A percentile compares a stretch with the other conserved stretches of the same genome.
Evolutionary conservation across 2,113 vertebrate genomes (phyloP).

Genomic region (Seriola quinqueradiata): DNA sequence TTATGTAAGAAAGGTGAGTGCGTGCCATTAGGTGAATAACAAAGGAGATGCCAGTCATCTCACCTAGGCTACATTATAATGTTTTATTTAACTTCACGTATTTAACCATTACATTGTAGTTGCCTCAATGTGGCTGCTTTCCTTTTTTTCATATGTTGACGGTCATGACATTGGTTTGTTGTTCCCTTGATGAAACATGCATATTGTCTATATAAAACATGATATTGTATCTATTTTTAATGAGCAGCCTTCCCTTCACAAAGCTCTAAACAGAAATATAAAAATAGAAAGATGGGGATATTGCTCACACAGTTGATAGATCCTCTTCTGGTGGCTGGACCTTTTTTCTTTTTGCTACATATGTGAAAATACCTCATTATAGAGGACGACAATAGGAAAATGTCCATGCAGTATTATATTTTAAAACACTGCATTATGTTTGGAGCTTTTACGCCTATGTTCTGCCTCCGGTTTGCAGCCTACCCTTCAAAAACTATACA

Average conservation of each 20-base stretch:
- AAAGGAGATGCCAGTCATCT: slow-evolving; percentile 5
- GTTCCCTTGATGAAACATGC: not conserved
- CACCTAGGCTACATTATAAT: not conserved
- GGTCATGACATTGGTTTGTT: slow-evolving; percentile 48
- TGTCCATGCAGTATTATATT: not conserved
- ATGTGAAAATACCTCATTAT: not conserved
- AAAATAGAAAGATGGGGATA: slow-evolving; percentile 5
- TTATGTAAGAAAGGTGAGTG: slow-evolving; percentile 70
- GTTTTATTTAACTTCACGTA: not conserved
- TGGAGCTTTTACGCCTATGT: not conserved
- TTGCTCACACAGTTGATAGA: slow-evolving; percentile 5
- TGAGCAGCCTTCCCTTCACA: not conserved
- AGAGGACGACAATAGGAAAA: not conserved
- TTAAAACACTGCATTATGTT: not conserved
- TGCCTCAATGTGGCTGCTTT: not conserved
- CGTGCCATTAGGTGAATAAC: slow-evolving; percentile 49
- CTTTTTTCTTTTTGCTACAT: not conserved
- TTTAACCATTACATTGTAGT: not conserved
- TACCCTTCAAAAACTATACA: not conserved
- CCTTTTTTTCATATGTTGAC: not conserved
- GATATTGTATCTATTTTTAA: not conserved
- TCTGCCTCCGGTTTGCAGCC: slow-evolving; percentile 6
- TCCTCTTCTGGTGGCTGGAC: not conserved
- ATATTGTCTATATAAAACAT: not conserved
- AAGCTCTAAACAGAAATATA: slow-evolving; percentile 8